Conservation (phyloP, 2,113 vertebrate genomes). For the Elephas maximus region DNA sequence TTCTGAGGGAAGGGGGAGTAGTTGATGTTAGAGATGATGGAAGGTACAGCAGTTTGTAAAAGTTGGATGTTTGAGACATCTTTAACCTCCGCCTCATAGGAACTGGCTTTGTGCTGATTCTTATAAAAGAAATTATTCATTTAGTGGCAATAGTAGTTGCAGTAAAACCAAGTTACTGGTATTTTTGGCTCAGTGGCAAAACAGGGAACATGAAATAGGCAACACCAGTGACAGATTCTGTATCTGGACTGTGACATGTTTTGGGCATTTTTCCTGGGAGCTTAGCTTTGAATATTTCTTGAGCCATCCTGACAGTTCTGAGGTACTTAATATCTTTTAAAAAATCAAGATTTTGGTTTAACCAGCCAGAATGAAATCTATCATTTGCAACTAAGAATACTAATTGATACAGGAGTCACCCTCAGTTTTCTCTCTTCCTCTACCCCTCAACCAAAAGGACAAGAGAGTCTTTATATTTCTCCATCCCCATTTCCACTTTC, state of each 20-base stretch:
- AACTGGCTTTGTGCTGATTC: too few species aligned
- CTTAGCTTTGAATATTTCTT: slow-evolving; percentile 7
- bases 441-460: neutral
- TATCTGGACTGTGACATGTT: neutral
- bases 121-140: too few species aligned
- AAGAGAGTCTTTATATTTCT: neutral
- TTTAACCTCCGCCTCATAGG: too few species aligned
- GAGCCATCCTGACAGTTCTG: neutral
- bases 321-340: slow-evolving; percentile 7
- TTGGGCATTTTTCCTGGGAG: neutral
- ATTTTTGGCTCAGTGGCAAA: neutral
- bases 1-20: too few species aligned
- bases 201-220: neutral
- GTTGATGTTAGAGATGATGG: too few species aligned
- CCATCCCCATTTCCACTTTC: neutral
- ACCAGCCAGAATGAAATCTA: slow-evolving; percentile 24
- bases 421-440: neutral
- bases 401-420: neutral
- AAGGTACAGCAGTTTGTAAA: too few species aligned
- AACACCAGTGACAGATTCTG: neutral
- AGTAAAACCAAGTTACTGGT: neutral
- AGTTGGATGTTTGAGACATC: too few species aligned
- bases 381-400: neutral
- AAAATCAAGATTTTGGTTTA: neutral
- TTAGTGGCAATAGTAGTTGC: neutral